Base-by-base conservation (phyloP, 1,140 invertebrate species). In the Plectrocnemia conspersa region DNA sequence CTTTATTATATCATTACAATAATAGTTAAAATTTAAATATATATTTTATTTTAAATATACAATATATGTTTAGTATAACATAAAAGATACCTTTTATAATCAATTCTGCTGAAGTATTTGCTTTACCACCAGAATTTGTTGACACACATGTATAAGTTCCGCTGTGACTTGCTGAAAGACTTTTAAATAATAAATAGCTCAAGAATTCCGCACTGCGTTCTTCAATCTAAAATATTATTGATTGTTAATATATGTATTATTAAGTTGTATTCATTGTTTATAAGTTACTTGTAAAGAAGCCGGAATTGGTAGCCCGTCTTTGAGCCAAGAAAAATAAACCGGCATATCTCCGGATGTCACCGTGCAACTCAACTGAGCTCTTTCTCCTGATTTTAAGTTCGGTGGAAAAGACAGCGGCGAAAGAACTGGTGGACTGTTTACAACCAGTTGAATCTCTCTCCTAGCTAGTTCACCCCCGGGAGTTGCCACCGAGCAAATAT, bases 331-430 rank as follows among this genome's bases (percentile, higher is more conserved):
- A 64, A 92, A 87, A 62, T 83, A 81, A 15, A 92, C 84, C 0
- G 89, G 89, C 63, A 88, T 81, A 71, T 92, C 89, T 1, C 90
- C 90, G 35, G 87, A 88, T 27, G 84, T 88, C 9, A 92, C 85
- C 18, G 83, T 87, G 68, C 90, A 93, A 1, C 88, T 85, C 4
- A 91, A 77, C 61, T 89, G 86, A 1, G 88, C 82, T 36, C 89
- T 73, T 65, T 88, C 86, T 1, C 88, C 89, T 68, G 90, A 82
- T 64, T 85, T 80, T 16, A 88, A 68, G 56, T 83, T 82, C 3
- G 79, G 73, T 1, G 85, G 86, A 61, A 91, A 89, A 62, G 81
- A 75, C 61, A 88, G 81, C 1, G 82, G 82, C 36, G 83, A 81
- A 58, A 88, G 77, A n/a, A 86, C 77, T 1, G 85, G 85, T 10